Evolutionary conservation across 2,888 invertebrate genomes (phyloP).

Genomic region (Agriopis aurantiaria): DNA sequence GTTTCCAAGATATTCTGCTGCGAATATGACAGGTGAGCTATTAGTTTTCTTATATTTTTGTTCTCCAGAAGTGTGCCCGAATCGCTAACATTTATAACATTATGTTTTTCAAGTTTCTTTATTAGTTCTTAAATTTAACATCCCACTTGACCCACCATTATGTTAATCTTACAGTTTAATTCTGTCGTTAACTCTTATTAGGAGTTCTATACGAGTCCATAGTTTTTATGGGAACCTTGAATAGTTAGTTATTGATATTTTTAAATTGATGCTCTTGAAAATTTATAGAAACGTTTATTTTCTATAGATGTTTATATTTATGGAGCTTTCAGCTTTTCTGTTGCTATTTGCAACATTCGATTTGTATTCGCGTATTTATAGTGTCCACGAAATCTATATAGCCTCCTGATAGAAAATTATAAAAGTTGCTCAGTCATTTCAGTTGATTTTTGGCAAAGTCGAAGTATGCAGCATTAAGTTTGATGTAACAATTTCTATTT

Average conservation of each 20-base stretch:
- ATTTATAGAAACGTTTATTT: constrained; percentile 39
- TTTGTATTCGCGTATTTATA: too few species aligned
- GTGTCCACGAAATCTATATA: too few species aligned
- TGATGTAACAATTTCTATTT: too few species aligned
- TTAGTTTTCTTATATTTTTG: neutral
- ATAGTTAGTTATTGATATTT: constrained; percentile 44
- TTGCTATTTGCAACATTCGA: constrained; percentile 3
- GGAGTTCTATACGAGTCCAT: constrained; percentile 43
- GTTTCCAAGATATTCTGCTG: constrained; percentile 3
- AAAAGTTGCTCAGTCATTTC: too few species aligned
- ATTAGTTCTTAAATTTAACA: constrained; percentile 1
- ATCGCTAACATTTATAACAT: neutral
- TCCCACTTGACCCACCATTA: constrained; percentile 33
- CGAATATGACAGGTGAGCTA: constrained; percentile 42
- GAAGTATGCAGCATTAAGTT: too few species aligned
- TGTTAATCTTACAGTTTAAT: constrained; percentile 47
- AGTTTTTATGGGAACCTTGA: constrained; percentile 44
- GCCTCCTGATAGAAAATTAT: too few species aligned
- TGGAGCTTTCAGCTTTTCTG: constrained; percentile 25
- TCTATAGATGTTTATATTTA: constrained; percentile 21
- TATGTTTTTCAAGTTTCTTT: neutral
- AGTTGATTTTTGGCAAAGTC: too few species aligned
- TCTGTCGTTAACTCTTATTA: constrained; percentile 43
- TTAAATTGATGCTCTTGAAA: constrained; percentile 47
- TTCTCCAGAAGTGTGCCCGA: neutral